phyloP scores from a whole-genome alignment of 2,888 invertebrate genomes.

The Dichetophora obliterata region DNA sequence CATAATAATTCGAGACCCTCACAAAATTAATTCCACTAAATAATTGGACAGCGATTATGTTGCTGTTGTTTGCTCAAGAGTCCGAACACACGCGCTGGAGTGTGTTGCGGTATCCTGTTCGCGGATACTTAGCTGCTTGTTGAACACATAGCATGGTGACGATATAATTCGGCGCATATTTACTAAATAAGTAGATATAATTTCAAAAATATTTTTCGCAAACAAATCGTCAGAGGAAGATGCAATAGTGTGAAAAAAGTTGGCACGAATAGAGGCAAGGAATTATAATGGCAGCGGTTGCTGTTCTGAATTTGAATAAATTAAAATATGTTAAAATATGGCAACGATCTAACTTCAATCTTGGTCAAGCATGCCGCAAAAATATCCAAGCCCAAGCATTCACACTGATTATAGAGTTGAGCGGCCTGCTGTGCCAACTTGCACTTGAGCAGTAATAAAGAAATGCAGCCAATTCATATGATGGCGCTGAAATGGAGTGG shows the following conservation, averaged over 20 bases:
- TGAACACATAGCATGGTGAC: neutral
- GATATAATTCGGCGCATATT: neutral
- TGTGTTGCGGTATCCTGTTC: no score
- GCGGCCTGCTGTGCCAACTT: no score
- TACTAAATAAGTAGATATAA: neutral
- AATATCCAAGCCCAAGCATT: neutral
- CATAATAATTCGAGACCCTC: conserved; percentile 19
- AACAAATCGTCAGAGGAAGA: neutral
- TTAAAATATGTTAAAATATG: neutral
- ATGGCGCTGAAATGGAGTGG: neutral
- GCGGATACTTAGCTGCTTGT: no score
- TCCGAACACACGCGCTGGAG: no score
- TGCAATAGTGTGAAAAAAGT: neutral
- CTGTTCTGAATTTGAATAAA: no score
- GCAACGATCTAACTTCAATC: neutral
- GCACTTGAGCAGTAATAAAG: no score
- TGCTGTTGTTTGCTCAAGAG: conserved; percentile 6
- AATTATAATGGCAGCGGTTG: neutral
- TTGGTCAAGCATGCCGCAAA: neutral
- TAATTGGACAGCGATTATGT: conserved; percentile 24
- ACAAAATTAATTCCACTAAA: conserved; percentile 32
- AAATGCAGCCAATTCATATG: neutral
- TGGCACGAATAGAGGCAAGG: neutral
- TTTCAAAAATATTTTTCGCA: neutral
- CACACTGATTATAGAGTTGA: no score